Base-by-base conservation (phyloP, 2,888 invertebrate species). In the Erpobdella octoculata region DNA sequence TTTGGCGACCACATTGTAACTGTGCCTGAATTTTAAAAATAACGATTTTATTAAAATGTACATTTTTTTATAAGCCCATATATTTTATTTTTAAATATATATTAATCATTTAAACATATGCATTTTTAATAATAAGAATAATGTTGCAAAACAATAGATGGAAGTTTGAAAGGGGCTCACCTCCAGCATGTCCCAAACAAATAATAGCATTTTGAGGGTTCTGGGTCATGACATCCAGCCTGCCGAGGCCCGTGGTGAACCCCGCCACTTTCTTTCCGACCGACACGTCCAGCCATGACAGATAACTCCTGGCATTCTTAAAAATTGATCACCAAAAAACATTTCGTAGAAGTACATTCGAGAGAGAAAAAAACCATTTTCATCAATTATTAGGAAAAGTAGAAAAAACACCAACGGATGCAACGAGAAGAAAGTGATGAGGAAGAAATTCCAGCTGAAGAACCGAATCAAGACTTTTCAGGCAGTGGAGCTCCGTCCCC, bases 1-100 rank as follows among this genome's bases (percentile, higher is more conserved):
- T 88, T 92, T 0, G 98, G 98, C 5, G 93, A 89, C 98, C 97
- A 98, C 87, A 98, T 88, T 0, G 92, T 90, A 0, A 99, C 93
- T 0, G 91, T 89, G 21, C 96, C 87, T 82, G 73, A 2, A 3
- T 69, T 53, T 25, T 12, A n/a, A 12, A n/a, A 25, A 53, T 53
- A 25, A 9, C 8, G 41, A 41, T 41, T 5, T 53, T 53, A 1
- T 2, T 53, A 1, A 12, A 5, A 53, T 4, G 53, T 9, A 12
- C 9, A 41, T 41, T 9, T n/a, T n/a, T n/a, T n/a, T n/a, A n/a
- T n/a, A n/a, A n/a, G n/a, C n/a, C n/a, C n/a, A n/a, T n/a, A n/a
- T n/a, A n/a, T n/a, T n/a, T n/a, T n/a, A n/a, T n/a, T n/a, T n/a
- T n/a, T n/a, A n/a, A n/a, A n/a, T n/a, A n/a, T n/a, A n/a, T n/a